phyloP scores from a whole-genome alignment of 64 coral and sea anemone species.

The Hydrozoanthus tunicans region DNA sequence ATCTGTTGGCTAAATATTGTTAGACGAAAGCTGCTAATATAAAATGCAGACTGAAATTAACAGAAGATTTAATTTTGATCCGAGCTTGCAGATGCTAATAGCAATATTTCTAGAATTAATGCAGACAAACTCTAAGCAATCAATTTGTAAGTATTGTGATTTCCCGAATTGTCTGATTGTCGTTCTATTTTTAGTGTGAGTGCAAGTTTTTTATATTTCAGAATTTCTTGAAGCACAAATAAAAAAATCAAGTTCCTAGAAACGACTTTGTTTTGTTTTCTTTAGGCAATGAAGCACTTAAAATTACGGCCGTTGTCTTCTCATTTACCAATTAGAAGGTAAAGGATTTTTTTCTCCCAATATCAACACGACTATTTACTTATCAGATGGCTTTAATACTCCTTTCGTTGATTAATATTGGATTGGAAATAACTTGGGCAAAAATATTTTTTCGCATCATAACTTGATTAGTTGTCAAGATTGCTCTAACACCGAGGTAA shows the following conservation, averaged over 20 bases:
- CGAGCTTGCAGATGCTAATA: no score
- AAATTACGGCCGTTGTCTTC: background rate
- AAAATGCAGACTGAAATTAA: background rate
- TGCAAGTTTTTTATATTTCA: background rate
- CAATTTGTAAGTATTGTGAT: no score
- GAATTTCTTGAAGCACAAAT: background rate
- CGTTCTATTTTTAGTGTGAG: background rate
- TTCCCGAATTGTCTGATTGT: background rate
- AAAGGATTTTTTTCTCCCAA: no score
- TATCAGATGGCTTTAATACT: background rate
- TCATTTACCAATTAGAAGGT: background rate
- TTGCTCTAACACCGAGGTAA: constrained; percentile 1
- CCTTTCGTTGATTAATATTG: constrained; percentile 16
- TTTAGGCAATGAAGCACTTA: background rate
- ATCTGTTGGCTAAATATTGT: no score
- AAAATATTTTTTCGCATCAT: background rate
- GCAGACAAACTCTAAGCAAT: no score
- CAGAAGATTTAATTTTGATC: no score
- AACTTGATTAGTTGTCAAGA: constrained; percentile 2
- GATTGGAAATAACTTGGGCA: background rate
- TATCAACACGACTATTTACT: background rate
- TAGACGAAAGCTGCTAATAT: background rate
- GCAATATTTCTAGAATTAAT: no score
- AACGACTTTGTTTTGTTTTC: background rate
- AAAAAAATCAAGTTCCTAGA: background rate